Percentiles rank a stretch among this genome's conserved stretches.
Evolutionary conservation across 2,888 invertebrate species (phyloP).

Genomic region (Pollenia labialis): DNA sequence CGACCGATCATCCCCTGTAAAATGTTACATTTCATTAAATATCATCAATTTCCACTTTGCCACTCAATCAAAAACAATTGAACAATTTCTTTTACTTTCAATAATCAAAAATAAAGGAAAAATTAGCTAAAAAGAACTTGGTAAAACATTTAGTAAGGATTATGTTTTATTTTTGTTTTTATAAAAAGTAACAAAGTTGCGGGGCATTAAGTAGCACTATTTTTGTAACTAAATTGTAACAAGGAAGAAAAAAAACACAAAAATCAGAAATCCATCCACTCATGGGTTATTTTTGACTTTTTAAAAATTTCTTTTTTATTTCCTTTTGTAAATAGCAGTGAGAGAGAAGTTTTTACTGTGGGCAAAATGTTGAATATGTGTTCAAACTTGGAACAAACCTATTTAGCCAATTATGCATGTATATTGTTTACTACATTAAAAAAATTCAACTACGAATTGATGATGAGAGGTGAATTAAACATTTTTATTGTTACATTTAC

Average conservation of each 20-base stretch:
- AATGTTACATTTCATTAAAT: slow-evolving; percentile 72
- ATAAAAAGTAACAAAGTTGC: slow-evolving; percentile 52
- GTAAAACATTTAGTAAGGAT: slow-evolving; percentile 51
- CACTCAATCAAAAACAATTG: slow-evolving; percentile 37
- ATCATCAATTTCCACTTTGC: background rate
- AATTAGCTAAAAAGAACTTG: slow-evolving; percentile 57
- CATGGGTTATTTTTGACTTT: slow-evolving; percentile 23
- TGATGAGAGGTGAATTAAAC: slow-evolving; percentile 10
- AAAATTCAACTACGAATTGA: slow-evolving; percentile 28
- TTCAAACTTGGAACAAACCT: slow-evolving; percentile 15
- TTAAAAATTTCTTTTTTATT: slow-evolving; percentile 21
- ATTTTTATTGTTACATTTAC: background rate
- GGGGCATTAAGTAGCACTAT: slow-evolving; percentile 58
- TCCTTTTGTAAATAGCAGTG: slow-evolving; percentile 2
- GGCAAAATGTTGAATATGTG: slow-evolving; percentile 22
- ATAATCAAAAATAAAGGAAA: slow-evolving; percentile 51
- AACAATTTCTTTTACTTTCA: slow-evolving; percentile 36
- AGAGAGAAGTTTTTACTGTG: slow-evolving; percentile 16
- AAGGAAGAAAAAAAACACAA: slow-evolving; percentile 44
- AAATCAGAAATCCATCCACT: slow-evolving; percentile 61
- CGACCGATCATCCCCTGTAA: slow-evolving; percentile 85
- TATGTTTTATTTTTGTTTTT: background rate
- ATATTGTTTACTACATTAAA: slow-evolving; percentile 30
- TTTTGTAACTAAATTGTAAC: slow-evolving; percentile 19
- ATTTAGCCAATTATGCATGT: slow-evolving; percentile 5